Conservation (phyloP, 1,140 invertebrate genomes). For the Bactericera cockerelli region DNA sequence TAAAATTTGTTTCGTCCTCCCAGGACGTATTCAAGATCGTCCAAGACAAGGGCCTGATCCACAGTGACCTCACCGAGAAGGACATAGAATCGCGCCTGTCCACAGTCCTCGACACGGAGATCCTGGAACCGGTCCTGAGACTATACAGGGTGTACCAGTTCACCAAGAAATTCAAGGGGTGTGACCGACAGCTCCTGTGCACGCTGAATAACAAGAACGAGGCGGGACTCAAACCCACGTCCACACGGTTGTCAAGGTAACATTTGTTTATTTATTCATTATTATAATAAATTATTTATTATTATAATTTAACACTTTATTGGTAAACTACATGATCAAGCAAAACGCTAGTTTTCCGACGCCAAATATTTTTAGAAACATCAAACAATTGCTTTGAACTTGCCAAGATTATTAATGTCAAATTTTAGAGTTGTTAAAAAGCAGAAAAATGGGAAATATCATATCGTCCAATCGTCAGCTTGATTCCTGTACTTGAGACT, state of each 20-base stretch:
- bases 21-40: slow-evolving; percentile 50
- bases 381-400: no score
- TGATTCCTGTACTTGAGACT: no score
- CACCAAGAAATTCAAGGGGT: slow-evolving; percentile 45
- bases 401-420: no score
- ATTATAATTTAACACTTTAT: no score
- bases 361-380: no score
- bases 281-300: no score
- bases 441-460: no score
- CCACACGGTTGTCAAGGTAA: slow-evolving; percentile 45
- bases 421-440: no score
- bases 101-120: slow-evolving; percentile 58
- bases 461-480: no score
- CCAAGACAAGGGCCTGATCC: slow-evolving; percentile 44
- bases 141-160: slow-evolving; percentile 52
- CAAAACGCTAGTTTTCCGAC: no score
- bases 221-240: slow-evolving; percentile 40
- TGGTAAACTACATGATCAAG: no score
- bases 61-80: slow-evolving; percentile 30
- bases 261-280: no score
- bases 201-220: slow-evolving; percentile 43
- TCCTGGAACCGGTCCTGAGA: slow-evolving; percentile 56
- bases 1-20: slow-evolving; percentile 18
- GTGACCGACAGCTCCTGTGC: slow-evolving; percentile 59
- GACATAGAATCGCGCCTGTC: slow-evolving; percentile 56